Percentiles rank a stretch among this genome's conserved stretches.
phyloP scores from a whole-genome alignment of 2,797 vertebrate genomes.

The Ammospiza maritima region DNA sequence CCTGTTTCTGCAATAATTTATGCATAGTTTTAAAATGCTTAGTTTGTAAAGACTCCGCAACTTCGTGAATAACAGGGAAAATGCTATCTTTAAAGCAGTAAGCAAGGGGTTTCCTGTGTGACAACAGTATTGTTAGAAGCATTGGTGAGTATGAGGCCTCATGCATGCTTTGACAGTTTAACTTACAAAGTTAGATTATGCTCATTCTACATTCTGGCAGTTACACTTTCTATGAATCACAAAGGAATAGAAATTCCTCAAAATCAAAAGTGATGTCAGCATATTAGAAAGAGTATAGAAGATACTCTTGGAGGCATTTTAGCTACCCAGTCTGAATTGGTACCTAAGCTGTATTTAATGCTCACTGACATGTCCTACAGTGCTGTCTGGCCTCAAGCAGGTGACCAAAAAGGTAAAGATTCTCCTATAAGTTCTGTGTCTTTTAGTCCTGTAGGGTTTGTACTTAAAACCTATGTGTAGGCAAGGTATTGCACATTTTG shows the following conservation, averaged over 20 bases:
- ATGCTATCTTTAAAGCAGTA: background rate
- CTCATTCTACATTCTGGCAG: background rate
- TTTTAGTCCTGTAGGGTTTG: background rate
- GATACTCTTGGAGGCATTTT: background rate
- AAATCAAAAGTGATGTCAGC: background rate
- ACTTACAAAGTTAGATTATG: background rate
- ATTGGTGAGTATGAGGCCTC: background rate
- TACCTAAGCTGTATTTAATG: background rate
- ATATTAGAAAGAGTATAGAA: background rate
- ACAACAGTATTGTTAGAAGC: background rate
- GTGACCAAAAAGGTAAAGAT: background rate
- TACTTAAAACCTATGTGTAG: background rate
- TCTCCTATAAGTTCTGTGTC: background rate
- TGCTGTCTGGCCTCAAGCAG: background rate
- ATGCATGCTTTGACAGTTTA: background rate
- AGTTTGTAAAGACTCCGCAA: background rate
- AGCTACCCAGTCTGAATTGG: background rate
- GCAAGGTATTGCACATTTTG: background rate
- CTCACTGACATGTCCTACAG: background rate
- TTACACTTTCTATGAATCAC: background rate
- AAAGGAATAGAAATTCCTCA: background rate
- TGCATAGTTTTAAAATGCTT: background rate
- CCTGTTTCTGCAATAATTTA: background rate
- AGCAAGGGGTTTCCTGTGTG: background rate
- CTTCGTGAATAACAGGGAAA: background rate